Evolutionary conservation across 2,113 vertebrate genomes (phyloP).

Genomic region (Noctilio leporinus): DNA sequence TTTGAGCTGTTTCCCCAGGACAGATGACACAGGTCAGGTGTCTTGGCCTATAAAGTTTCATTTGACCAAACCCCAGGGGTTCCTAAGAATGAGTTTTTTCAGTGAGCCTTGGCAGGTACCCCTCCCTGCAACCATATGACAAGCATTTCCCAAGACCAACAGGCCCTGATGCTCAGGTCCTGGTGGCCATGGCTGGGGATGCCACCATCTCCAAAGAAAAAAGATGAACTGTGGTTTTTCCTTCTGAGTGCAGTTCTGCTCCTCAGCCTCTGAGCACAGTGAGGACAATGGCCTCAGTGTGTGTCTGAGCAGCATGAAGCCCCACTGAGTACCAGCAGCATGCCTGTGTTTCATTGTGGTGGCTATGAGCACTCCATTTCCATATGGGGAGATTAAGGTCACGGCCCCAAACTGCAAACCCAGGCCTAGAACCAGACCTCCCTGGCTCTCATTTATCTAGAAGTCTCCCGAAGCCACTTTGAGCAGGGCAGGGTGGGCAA

Average conservation of each 20-base stretch:
- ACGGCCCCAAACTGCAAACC: not conserved
- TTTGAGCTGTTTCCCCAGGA: not conserved
- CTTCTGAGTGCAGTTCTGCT: not conserved
- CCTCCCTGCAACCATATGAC: accelerated
- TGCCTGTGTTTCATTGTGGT: not conserved
- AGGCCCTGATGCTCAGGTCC: not conserved
- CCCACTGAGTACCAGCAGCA: not conserved
- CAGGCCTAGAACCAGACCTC: not conserved
- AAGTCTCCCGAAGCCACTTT: not conserved
- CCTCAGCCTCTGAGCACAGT: not conserved
- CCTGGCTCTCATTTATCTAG: not conserved
- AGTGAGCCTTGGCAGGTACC: not conserved
- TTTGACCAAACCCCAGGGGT: not conserved
- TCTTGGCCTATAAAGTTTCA: not conserved
- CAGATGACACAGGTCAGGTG: not conserved
- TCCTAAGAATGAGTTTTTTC: not conserved
- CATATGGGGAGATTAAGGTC: not conserved
- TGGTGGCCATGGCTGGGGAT: not conserved
- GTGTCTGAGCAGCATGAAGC: not conserved
- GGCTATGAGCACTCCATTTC: not conserved
- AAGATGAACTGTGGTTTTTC: not conserved
- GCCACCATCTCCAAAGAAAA: not conserved
- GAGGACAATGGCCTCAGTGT: not conserved
- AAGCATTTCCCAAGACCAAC: not conserved
- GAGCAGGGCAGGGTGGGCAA: not conserved